Percentiles rank a stretch among this genome's conserved stretches.
Conservation (phyloP, 2,113 vertebrate genomes). For the Delphinapterus leucas region DNA sequence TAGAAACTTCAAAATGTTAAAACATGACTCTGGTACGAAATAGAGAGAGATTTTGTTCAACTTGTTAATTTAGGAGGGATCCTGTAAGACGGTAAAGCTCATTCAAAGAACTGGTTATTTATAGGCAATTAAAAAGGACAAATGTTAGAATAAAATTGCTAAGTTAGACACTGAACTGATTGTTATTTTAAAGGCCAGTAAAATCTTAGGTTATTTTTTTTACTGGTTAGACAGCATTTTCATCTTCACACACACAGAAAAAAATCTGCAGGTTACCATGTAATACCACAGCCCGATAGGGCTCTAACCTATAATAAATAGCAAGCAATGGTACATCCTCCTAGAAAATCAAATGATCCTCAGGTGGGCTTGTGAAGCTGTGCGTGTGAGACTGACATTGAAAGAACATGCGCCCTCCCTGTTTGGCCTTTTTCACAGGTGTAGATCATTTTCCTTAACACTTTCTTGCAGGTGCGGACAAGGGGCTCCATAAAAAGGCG, state of each 20-base stretch:
- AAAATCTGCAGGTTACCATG: not conserved
- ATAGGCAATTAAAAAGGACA: not conserved
- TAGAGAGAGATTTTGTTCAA: not conserved
- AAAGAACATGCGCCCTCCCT: fast-evolving
- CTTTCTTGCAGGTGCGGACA: slow-evolving; percentile 79
- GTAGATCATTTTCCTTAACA: not conserved
- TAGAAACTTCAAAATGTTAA: not conserved
- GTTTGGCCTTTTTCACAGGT: not conserved
- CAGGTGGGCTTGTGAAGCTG: not conserved
- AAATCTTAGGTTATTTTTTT: not conserved
- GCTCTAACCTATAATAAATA: not conserved
- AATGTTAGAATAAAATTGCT: not conserved
- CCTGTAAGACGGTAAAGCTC: not conserved
- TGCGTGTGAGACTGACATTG: fast-evolving
- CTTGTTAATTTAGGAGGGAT: not conserved
- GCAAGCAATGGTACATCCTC: fast-evolving
- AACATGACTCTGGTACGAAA: not conserved
- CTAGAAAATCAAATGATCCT: not conserved
- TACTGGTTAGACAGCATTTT: not conserved
- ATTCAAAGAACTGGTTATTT: not conserved
- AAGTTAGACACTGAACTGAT: not conserved
- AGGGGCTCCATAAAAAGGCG: slow-evolving; percentile 85
- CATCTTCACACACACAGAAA: not conserved
- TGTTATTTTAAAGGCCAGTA: not conserved
- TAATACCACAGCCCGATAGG: no score